phyloP scores from a whole-genome alignment of 1,140 invertebrate genomes.

The Plectus sambesii region DNA sequence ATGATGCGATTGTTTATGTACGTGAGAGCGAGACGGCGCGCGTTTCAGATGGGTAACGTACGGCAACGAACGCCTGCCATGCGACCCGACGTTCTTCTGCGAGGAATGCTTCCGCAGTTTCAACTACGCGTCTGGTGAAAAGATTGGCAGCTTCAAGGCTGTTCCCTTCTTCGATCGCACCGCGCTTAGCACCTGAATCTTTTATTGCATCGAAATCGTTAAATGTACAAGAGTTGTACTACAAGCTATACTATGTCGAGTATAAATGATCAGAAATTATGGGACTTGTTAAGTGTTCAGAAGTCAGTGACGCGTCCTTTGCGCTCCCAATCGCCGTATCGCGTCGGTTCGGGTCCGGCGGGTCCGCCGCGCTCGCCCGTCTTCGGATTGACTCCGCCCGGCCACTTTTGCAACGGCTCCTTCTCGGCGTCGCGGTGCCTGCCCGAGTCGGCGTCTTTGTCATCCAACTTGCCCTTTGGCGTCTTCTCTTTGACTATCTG shows the following conservation, averaged over 20 bases:
- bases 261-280: too few relatives aligned
- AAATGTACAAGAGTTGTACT: too few relatives aligned
- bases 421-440: slow-evolving; percentile 19
- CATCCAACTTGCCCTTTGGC: too few relatives aligned
- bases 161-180: neutral
- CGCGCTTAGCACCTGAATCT: too few relatives aligned
- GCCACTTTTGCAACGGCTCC: slow-evolving; percentile 1
- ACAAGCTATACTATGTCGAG: too few relatives aligned
- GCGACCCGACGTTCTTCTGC: neutral
- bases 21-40: neutral
- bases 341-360: slow-evolving; percentile 86
- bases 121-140: neutral
- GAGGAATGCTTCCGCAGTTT: neutral
- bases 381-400: slow-evolving; percentile 58
- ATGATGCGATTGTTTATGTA: neutral
- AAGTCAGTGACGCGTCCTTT: slow-evolving; percentile 95
- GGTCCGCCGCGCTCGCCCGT: slow-evolving; percentile 92
- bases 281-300: slow-evolving; percentile 52
- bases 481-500: too few relatives aligned
- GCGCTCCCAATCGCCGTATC: slow-evolving; percentile 98
- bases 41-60: neutral
- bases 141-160: neutral
- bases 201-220: too few relatives aligned
- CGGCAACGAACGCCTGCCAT: neutral
- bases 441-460: too few relatives aligned